Evolutionary conservation across 2,888 invertebrate species (phyloP).

Genomic region (Drosophila eohydei): DNA sequence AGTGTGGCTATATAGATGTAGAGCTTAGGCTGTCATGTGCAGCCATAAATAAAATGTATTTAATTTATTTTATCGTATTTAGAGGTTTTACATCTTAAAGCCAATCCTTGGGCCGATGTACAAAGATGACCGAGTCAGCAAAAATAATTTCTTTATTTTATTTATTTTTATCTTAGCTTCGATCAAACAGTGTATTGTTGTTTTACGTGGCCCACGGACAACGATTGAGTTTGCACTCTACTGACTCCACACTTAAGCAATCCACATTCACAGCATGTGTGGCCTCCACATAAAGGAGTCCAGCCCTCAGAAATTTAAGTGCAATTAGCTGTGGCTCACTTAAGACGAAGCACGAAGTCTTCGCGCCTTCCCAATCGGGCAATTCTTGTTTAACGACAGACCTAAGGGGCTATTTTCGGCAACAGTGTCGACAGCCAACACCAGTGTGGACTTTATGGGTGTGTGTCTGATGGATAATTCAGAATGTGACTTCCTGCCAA

Average conservation of each 20-base stretch:
- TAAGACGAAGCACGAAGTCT: slow-evolving; percentile 1
- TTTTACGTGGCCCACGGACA: neutral
- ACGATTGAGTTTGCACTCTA: slow-evolving; percentile 24
- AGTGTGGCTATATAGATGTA: neutral
- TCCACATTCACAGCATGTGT: slow-evolving; percentile 21
- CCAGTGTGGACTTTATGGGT: neutral
- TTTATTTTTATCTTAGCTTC: neutral
- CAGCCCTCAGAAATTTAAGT: slow-evolving; percentile 22
- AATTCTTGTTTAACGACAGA: slow-evolving; percentile 33
- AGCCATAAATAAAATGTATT: slow-evolving; percentile 6
- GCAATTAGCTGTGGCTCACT: slow-evolving; percentile 40
- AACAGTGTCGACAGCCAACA: slow-evolving; percentile 12
- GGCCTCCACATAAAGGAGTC: slow-evolving; percentile 24
- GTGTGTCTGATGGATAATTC: slow-evolving; percentile 12
- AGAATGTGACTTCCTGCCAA: slow-evolving; percentile 33
- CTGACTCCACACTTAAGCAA: slow-evolving; percentile 15
- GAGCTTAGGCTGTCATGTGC: neutral
- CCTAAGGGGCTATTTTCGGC: slow-evolving; percentile 18
- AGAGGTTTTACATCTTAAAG: too few species aligned
- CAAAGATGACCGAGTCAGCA: neutral
- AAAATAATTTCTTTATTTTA: slow-evolving; percentile 13
- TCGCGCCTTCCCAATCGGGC: slow-evolving; percentile 8
- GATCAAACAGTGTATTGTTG: slow-evolving; percentile 7
- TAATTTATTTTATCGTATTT: slow-evolving; percentile 1
- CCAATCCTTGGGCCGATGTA: neutral